Conservation (phyloP, 2,797 vertebrate species). For the Apodemus agrarius region DNA sequence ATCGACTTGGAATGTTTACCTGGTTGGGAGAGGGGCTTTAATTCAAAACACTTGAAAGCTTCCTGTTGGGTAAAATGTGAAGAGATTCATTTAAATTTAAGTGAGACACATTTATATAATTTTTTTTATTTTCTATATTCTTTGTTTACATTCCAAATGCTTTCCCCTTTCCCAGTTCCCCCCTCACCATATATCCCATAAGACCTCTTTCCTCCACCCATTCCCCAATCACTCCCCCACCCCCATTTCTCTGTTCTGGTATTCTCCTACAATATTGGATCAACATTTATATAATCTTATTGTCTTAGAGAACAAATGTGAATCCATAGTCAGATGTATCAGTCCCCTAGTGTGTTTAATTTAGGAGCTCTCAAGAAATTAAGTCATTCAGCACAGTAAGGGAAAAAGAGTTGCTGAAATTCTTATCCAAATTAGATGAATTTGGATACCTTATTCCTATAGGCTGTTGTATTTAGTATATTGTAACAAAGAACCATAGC, state of each 20-base stretch:
- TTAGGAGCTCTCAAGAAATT: background rate
- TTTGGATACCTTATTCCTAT: background rate
- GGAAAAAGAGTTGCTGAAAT: background rate
- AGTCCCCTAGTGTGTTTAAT: background rate
- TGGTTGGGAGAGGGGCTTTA: background rate
- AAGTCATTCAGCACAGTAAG: background rate
- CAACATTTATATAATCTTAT: background rate
- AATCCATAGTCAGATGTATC: slow-evolving; percentile 26
- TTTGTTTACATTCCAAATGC: no score
- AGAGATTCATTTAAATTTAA: background rate
- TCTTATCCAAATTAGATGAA: background rate
- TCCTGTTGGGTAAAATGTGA: background rate
- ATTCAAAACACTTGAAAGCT: background rate
- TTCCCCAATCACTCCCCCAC: no score
- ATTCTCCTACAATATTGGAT: no score
- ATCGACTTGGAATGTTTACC: background rate
- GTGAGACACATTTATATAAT: background rate
- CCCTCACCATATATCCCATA: no score
- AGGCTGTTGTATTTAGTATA: background rate
- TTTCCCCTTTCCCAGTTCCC: no score
- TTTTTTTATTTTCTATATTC: no score
- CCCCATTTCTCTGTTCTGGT: no score
- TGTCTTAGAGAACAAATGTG: background rate
- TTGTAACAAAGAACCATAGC: background rate
- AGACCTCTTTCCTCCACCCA: no score